Evolutionary conservation across 2,113 vertebrate species (phyloP), one percentile per base, ranked within the genome.

Genomic region (Serilophus lunatus): DNA sequence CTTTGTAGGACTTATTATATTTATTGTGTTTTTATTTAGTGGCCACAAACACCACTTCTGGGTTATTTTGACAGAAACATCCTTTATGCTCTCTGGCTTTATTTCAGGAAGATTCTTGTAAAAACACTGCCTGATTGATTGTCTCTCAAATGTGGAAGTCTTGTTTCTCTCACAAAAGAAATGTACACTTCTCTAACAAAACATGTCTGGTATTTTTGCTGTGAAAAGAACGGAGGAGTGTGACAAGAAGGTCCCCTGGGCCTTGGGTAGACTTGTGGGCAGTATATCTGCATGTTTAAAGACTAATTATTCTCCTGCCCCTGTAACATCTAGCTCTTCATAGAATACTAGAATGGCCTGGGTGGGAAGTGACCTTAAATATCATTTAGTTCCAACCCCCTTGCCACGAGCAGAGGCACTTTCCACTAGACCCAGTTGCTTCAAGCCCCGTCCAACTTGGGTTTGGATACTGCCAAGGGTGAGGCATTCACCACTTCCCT

Each of bases 171-270:
- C 3, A 4, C 51, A 10, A 74, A 78, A 80, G 33, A 72, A 45
- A 45, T 3, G 3, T 9, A 18, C 0, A 0, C 2, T 60, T 72
- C 79, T 76, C 33, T 23, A 50, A 25, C 6, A 14, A 44, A 45
- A 22, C 14, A 64, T 2, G 6, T 60, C 24, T 51, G 36, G 5
- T 50, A 13, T 69, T 59, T 83, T 38, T 72, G 14, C 59, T 80
- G 25, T 54, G 63, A 50, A 79, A 20, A 65, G 18, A 7, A 26
- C 18, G 24, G 11, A n/a, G 47, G 18, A 36, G 9, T 2, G 1
- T 16, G 40, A 42, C 33, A 11, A 84, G 69, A 47, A 81, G 13
- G 4, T 71, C 3, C n/a, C 8, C 16, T 14, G 38, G 33, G 25
- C 7, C 20, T 56, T 28, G 56, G 59, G 9, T 77, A 64, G 29